Evolutionary conservation across 2,888 invertebrate genomes (phyloP).

Genomic region (Tachystola acroxantha): DNA sequence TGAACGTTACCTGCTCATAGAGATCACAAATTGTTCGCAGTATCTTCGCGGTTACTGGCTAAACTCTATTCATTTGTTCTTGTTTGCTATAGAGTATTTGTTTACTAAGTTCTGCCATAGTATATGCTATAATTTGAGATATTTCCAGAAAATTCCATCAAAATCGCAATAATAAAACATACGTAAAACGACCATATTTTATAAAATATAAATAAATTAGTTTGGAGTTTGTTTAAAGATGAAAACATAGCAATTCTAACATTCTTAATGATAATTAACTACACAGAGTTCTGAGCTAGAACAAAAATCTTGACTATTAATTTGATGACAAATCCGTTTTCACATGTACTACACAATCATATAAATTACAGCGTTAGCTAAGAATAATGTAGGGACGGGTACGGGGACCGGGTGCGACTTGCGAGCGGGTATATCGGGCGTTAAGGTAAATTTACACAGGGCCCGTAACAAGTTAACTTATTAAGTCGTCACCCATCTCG

Average conservation of each 20-base stretch:
- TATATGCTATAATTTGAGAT: constrained; percentile 16
- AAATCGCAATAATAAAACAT: too few species aligned
- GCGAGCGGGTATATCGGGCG: constrained; percentile 58
- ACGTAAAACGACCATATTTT: too few species aligned
- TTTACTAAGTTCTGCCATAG: constrained; percentile 32
- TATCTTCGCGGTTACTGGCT: constrained; percentile 47
- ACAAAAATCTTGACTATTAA: too few species aligned
- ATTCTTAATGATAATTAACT: too few species aligned
- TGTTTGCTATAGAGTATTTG: constrained; percentile 43
- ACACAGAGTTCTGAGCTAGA: too few species aligned
- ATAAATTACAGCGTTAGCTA: constrained; percentile 68
- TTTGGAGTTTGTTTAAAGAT: too few species aligned
- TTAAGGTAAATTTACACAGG: constrained; percentile 74
- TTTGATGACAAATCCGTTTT: too few species aligned
- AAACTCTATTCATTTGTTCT: constrained; percentile 57
- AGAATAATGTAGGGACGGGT: constrained; percentile 61
- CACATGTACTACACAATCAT: constrained; percentile 43
- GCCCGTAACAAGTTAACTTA: constrained; percentile 69
- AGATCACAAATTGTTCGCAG: constrained; percentile 49
- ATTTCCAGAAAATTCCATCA: background rate
- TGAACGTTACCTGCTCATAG: constrained; percentile 30
- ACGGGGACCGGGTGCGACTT: too few species aligned
- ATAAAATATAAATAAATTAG: too few species aligned
- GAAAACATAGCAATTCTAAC: too few species aligned
- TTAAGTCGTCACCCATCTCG: constrained; percentile 63